Evolutionary conservation across 2,113 vertebrate species (phyloP).

Genomic region (Pygoscelis antarcticus): DNA sequence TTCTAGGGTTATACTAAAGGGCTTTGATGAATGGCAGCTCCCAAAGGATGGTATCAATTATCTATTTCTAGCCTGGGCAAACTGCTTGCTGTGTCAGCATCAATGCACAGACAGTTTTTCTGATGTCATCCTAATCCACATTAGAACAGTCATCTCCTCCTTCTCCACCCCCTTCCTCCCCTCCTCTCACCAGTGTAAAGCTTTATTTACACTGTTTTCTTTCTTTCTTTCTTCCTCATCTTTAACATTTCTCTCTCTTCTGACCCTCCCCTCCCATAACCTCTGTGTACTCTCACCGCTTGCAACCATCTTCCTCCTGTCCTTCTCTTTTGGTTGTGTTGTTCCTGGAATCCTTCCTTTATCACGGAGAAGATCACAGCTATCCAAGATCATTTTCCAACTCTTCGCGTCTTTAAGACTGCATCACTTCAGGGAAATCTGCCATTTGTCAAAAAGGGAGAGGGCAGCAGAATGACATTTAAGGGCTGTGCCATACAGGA

Average conservation of each 20-base stretch:
- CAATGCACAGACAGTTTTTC: not conserved
- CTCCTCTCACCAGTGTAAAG: not conserved
- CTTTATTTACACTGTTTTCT: not conserved
- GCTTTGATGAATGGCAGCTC: not conserved
- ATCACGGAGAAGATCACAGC: not conserved
- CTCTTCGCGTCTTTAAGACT: not conserved
- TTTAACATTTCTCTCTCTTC: not conserved
- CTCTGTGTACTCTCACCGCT: not conserved
- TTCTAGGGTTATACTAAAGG: not conserved
- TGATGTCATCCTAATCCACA: slow-evolving; percentile 7
- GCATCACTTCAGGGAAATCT: not conserved
- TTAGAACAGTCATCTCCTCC: not conserved
- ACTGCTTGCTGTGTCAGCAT: slow-evolving; percentile 30
- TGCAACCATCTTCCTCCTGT: not conserved
- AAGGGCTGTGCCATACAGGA: not conserved
- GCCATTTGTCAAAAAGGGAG: not conserved
- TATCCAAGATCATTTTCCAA: not conserved
- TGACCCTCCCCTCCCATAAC: not conserved
- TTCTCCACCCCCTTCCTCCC: not conserved
- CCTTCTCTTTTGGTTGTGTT: not conserved
- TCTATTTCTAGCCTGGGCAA: not conserved
- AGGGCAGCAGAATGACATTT: not conserved
- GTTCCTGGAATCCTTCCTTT: not conserved
- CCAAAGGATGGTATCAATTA: slow-evolving; percentile 8
- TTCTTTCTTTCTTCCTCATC: not conserved